phyloP scores from a whole-genome alignment of 2,797 vertebrate species.

The Schizopygopsis pylzovi region DNA sequence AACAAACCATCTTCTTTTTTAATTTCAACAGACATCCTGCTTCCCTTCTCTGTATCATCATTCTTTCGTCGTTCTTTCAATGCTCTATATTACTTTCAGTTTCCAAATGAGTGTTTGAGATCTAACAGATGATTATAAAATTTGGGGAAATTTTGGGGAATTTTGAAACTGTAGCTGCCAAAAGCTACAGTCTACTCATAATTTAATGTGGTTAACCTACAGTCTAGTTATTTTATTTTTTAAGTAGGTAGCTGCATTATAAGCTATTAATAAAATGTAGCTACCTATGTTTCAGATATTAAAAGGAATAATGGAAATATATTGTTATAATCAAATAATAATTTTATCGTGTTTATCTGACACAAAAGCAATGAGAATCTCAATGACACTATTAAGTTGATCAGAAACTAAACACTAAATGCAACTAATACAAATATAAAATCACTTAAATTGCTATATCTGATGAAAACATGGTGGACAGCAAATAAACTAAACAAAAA shows the following conservation, averaged over 20 bases:
- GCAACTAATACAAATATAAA: background rate
- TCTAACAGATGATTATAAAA: background rate
- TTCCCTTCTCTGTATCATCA: background rate
- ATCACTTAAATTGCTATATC: background rate
- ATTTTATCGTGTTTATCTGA: background rate
- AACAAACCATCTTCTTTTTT: slow-evolving; percentile 8
- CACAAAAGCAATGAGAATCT: background rate
- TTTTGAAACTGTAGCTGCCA: background rate
- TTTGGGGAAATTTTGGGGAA: background rate
- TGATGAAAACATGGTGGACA: background rate
- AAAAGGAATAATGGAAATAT: background rate
- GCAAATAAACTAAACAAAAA: background rate
- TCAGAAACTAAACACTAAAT: background rate
- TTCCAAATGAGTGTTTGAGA: slow-evolving; percentile 6
- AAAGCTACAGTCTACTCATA: background rate
- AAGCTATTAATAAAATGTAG: background rate
- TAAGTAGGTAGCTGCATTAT: background rate
- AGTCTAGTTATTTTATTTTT: background rate
- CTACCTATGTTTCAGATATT: background rate
- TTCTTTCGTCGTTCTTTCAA: background rate
- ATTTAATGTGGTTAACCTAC: background rate
- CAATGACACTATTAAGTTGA: background rate
- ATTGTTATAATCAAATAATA: background rate
- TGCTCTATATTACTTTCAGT: slow-evolving; percentile 18
- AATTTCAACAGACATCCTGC: background rate